Evolutionary conservation across 2,113 vertebrate species (phyloP), one percentile per base, ranked within the genome.

Genomic region (Chunga burmeisteri): DNA sequence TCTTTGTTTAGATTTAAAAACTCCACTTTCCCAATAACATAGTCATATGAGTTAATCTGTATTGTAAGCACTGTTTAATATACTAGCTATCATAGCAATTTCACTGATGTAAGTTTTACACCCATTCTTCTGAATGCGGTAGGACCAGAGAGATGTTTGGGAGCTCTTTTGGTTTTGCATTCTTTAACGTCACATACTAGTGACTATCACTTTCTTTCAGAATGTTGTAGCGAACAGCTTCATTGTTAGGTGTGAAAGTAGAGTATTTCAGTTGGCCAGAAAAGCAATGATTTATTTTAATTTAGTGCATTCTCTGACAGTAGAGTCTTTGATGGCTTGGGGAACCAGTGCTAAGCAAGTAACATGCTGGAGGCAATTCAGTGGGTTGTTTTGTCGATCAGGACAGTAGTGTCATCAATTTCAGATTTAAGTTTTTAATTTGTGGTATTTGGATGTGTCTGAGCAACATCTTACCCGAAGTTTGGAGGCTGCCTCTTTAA

Each of bases 221-320:
- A 74, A 85, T 10, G 23, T 63, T 67, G 11, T 0, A 44, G 53
- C n/a, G 44, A 44, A 30, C 36, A 7, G 26, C 42, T 81, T n/a
- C 0, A 0, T 38, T 56, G 30, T 19, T 44, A 34, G 56, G 16
- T 2, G 0, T 30, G 36, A 36, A 47, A 79, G 50, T 11, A 29
- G 72, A 61, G 30, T 18, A 8, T 85, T 67, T 61, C 47, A 22
- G 42, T 15, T 93, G 61, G 16, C 19, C 36, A 63, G 55, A 56
- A 74, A 74, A 13, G 32, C 46, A 55, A 2, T 38, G 12, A 2
- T 36, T 67, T 56, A 49, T 53, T 50, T 36, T 22, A 29, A 42
- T 55, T 18, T 26, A 46, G n/a, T 53, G 25, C 9, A 16, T 86
- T 73, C 29, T 67, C n/a, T 75, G 42, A 42, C 18, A 40, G 8